Base-by-base conservation (phyloP, 2,888 invertebrate genomes). In the Melanostoma scalare region DNA sequence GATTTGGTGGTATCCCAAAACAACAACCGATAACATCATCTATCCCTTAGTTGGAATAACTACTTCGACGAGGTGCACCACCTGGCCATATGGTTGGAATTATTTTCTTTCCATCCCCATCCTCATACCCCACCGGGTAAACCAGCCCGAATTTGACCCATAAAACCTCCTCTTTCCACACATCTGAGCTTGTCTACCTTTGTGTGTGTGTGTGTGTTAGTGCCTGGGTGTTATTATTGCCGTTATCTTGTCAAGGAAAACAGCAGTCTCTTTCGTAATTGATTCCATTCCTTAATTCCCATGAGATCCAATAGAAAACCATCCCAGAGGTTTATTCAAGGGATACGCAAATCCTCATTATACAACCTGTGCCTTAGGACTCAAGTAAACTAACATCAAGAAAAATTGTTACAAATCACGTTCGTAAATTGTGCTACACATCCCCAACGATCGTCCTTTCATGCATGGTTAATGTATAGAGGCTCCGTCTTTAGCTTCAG, bases 241-340 rank as follows among this genome's bases (percentile, higher is more conserved):
- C 61, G 33, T 48, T 63, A 74, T 74, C 61, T 63, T 35, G 33
- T 42, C n/a, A 8, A 48, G 35, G 10, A 31, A 6, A n/a, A 38
- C 20, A 55, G 10, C 33, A 5, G 40, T 50, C 50, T 56, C 68
- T 55, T 61, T 48, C 35, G 69, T 80, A 80, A 80, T 80, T 80
- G 80, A 80, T 80, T 80, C 76, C 71, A 71, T 80, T 71, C 50
- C 65, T 65, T 80, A 65, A 80, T 65, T 76, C 80, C 71, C 80
- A 10, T n/a, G 65, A 69, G 80, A 65, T 58, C 44, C 56, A 58
- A 75, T 71, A 65, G 46, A 44, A 52, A 44, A 42, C 63, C 40
- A 50, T 44, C 53, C 80, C 46, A 8, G 6, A 6, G 46, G 36
- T 65, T 75, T 63, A 75, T 75, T 44, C 8, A 69, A 63, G 44